Base-by-base conservation (phyloP, 2,797 vertebrate species). In the Dendrocincla fuliginosa region DNA sequence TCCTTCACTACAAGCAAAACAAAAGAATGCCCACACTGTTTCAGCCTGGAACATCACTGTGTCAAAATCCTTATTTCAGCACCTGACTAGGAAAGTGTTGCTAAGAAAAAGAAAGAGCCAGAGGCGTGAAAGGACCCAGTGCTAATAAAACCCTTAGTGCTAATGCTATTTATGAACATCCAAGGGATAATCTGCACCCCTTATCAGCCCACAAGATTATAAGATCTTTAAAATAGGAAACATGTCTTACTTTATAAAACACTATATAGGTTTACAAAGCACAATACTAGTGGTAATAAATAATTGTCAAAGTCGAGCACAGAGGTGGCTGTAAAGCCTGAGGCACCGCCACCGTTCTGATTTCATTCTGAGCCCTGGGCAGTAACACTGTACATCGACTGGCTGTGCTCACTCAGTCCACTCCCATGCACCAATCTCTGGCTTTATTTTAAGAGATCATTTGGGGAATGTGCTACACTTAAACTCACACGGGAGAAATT, bases 161-260 rank as follows among this genome's bases (percentile, higher is more conserved):
- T 95, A 95, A 96, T 90, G 77, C 87, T 92, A 79, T 95, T 96
- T 96, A 90, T 94, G 93, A 95, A 90, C 92, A 95, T 59, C 76
- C 84, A 89, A 64, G 84, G 84, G 86, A 93, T 94, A 92, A 87
- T 95, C 86, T 93, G 89, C 56, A 77, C 64, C 68, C 90, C 46
- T 94, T 94, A 94, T 92, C 93, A 89, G 46, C 64, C 78, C 86
- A 89, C n/a, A 27, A 87, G 93, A 96, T 95, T 84, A 50, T 83
- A 92, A 89, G 39, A 91, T 64, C 75, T 85, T 94, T 86, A 89
- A 93, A 94, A 95, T 41, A 89, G 86, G 87, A 93, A 95, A 93
- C 74, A 50, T 28, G 41, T 65, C 64, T 84, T 90, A 84, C 67
- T 94, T 80, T 56, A 84, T 88, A 68, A 92, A 93, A 77, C 52